phyloP scores from a whole-genome alignment of 2,888 invertebrate genomes.

The Hybos culiciformis region DNA sequence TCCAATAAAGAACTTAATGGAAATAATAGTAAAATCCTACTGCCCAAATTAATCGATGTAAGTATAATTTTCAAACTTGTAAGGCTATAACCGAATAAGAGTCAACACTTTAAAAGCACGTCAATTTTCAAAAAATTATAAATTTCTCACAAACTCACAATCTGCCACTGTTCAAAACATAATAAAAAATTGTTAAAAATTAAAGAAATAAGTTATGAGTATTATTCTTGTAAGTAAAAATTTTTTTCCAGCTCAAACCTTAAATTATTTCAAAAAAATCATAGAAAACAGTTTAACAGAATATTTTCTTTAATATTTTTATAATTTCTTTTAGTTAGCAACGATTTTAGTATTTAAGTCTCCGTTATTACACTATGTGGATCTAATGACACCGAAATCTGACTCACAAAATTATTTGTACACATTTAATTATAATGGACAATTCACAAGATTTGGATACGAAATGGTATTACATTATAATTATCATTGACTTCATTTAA shows the following conservation, averaged over 20 bases:
- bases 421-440: too few species aligned
- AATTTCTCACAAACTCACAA: not conserved
- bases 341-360: too few species aligned
- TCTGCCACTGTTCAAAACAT: not conserved
- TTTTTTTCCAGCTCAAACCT: too few species aligned
- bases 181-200: not conserved
- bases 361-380: too few species aligned
- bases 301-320: too few species aligned
- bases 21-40: slow-evolving; percentile 33
- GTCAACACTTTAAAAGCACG: not conserved
- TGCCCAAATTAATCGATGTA: slow-evolving; percentile 39
- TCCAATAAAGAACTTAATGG: slow-evolving; percentile 26
- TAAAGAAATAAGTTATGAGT: not conserved
- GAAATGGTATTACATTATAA: not conserved
- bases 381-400: too few species aligned
- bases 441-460: too few species aligned
- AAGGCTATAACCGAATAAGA: not conserved
- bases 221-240: not conserved
- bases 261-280: too few species aligned
- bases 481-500: not conserved
- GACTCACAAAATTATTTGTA: too few species aligned
- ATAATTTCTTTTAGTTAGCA: too few species aligned
- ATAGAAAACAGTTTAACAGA: too few species aligned
- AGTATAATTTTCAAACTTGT: slow-evolving; percentile 14
- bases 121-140: not conserved